A percentile compares a stretch with the other conserved stretches of the same genome.
Evolutionary conservation across 2,888 invertebrate genomes (phyloP).

Genomic region (Crocallis elinguaria): DNA sequence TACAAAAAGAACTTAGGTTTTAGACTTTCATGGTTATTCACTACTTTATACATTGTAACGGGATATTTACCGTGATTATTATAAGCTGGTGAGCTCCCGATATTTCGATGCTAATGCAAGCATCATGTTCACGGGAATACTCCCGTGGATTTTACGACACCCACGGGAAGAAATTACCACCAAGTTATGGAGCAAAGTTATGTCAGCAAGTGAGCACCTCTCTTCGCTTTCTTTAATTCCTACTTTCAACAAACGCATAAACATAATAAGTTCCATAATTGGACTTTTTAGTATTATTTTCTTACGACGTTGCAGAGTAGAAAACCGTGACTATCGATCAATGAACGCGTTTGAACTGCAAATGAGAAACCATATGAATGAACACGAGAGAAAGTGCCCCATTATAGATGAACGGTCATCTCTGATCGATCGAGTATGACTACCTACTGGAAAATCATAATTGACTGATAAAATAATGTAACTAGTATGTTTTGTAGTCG

Average conservation of each 20-base stretch:
- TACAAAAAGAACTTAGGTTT: too few relatives aligned
- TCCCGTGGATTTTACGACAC: too few relatives aligned
- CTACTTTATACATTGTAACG: too few relatives aligned
- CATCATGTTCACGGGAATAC: too few relatives aligned
- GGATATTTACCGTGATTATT: too few relatives aligned
- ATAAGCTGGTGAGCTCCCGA: too few relatives aligned
- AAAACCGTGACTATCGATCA: constrained; percentile 16
- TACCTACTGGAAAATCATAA: constrained; percentile 4
- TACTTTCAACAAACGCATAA: neutral
- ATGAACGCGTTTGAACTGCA: constrained; percentile 10
- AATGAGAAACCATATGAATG: constrained; percentile 15
- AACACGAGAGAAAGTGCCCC: constrained; percentile 15
- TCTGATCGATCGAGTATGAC: constrained; percentile 8
- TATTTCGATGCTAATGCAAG: too few relatives aligned
- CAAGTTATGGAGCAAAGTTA: too few relatives aligned
- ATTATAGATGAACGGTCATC: constrained; percentile 10
- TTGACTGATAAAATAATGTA: neutral
- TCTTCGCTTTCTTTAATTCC: too few relatives aligned
- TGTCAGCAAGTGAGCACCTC: too few relatives aligned
- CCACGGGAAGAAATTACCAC: too few relatives aligned
- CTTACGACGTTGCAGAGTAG: constrained; percentile 8
- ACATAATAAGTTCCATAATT: neutral
- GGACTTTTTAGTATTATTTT: neutral
- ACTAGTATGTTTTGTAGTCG: neutral
- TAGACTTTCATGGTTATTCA: too few relatives aligned